These are phyloP conservation scores for Hormaphis cornu DNA, from an alignment of 1,140 invertebrate species.

Conservation along the genomic window DNA sequence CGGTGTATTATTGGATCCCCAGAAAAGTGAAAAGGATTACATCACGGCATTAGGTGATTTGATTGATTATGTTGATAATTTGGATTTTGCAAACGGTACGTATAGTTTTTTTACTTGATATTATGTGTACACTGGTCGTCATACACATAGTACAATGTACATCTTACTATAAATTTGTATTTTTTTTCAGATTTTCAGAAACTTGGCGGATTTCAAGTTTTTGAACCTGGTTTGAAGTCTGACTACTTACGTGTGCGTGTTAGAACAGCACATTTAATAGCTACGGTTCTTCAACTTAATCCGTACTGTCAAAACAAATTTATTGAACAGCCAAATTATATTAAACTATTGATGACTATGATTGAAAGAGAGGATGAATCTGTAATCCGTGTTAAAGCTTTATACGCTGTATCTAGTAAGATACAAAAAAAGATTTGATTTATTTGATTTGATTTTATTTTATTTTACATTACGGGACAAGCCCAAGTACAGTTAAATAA, in stretches of 20 bases:
- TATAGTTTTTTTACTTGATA: not conserved
- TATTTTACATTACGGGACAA: too few species aligned
- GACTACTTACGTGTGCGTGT: not conserved
- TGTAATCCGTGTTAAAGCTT: not conserved
- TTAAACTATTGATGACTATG: not conserved
- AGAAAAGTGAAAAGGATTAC: not conserved
- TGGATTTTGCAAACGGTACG: conserved; percentile 15
- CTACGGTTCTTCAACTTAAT: not conserved
- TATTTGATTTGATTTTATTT: too few species aligned
- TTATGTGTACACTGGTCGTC: not conserved
- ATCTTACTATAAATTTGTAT: not conserved
- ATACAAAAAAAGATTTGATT: too few species aligned
- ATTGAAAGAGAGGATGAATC: not conserved
- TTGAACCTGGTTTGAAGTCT: not conserved
- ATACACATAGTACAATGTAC: too few species aligned
- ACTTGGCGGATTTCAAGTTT: not conserved
- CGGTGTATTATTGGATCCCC: not conserved
- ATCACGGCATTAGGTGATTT: conserved; percentile 6
- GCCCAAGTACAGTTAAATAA: too few species aligned
- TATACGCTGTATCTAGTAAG: not conserved
- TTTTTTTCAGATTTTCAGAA: conserved; percentile 21
- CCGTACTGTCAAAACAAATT: conserved; percentile 13
- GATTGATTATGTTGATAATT: conserved; percentile 1
- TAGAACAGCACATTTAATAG: not conserved
- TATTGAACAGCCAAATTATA: not conserved